Conservation (phyloP, 53 echinoderm and acorn worm genomes). For the Henricia sp. region DNA sequence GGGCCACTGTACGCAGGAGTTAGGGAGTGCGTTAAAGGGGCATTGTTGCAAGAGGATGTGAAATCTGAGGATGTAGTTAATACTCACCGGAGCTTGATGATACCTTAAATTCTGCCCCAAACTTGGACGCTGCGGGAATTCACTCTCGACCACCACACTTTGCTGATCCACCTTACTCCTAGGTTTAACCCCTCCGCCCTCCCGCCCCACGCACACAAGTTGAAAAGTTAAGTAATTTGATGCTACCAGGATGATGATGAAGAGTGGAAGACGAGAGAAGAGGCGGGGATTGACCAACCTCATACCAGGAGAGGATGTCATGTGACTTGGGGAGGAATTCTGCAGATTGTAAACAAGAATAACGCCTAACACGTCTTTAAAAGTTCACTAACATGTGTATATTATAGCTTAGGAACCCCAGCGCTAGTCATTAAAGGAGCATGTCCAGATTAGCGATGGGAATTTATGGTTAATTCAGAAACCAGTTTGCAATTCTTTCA, state of each 20-base stretch:
- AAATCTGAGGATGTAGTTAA: no score
- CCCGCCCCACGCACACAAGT: constrained; percentile 27
- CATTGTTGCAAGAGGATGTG: no score
- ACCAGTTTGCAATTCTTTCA: no score
- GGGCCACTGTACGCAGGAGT: no score
- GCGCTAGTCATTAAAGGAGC: no score
- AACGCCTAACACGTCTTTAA: neutral
- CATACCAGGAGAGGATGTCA: constrained; percentile 59
- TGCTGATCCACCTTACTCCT: constrained; percentile 37
- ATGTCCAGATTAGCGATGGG: no score
- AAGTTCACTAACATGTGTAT: no score
- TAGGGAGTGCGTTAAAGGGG: no score
- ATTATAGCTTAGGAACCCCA: no score
- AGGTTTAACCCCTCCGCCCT: constrained; percentile 12
- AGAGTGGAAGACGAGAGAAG: constrained; percentile 69
- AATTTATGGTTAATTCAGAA: no score
- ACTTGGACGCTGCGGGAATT: constrained; percentile 32
- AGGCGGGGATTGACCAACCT: constrained; percentile 77
- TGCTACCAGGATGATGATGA: constrained; percentile 68
- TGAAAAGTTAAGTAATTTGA: constrained; percentile 75
- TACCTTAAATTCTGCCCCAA: constrained; percentile 28
- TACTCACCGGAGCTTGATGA: constrained; percentile 16
- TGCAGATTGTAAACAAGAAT: neutral
- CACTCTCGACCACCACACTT: constrained; percentile 18
- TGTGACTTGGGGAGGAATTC: constrained; percentile 7